phyloP scores from a whole-genome alignment of 2,888 invertebrate genomes.

The Vannuccia rotundouncinata region DNA sequence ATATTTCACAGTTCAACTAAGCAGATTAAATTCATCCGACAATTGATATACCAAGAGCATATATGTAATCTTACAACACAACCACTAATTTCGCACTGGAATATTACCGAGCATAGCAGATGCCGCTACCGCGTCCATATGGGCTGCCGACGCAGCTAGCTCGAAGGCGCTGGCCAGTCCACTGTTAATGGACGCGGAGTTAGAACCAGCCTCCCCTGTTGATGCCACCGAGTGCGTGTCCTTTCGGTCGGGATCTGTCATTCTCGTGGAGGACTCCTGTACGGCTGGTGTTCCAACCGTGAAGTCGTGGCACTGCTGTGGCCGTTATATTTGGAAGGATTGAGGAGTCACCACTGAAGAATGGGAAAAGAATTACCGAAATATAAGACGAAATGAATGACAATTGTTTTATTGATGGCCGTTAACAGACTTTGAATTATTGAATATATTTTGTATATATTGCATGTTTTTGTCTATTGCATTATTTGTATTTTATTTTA shows the following conservation, averaged over 20 bases:
- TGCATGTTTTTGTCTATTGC: no score
- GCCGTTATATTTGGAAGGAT: not conserved
- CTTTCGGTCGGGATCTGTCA: conserved; percentile 2
- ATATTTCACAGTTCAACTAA: no score
- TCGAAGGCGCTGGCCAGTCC: not conserved
- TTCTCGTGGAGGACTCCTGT: not conserved
- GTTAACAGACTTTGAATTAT: no score
- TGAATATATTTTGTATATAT: no score
- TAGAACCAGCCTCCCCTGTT: not conserved
- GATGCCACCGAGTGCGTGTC: conserved; percentile 1
- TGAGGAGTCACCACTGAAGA: not conserved
- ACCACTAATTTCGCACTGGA: no score
- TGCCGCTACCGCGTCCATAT: not conserved
- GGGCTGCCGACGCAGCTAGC: not conserved
- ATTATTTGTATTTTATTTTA: no score
- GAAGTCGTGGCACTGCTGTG: not conserved
- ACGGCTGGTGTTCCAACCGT: not conserved
- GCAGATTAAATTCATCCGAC: no score
- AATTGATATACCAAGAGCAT: no score
- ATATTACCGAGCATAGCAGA: not conserved
- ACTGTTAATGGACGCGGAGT: not conserved
- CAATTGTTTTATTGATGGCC: no score
- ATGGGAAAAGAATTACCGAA: not conserved
- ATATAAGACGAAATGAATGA: no score
- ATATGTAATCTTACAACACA: no score